phyloP scores from a whole-genome alignment of 1,140 invertebrate species.

The Danaus plexippus region DNA sequence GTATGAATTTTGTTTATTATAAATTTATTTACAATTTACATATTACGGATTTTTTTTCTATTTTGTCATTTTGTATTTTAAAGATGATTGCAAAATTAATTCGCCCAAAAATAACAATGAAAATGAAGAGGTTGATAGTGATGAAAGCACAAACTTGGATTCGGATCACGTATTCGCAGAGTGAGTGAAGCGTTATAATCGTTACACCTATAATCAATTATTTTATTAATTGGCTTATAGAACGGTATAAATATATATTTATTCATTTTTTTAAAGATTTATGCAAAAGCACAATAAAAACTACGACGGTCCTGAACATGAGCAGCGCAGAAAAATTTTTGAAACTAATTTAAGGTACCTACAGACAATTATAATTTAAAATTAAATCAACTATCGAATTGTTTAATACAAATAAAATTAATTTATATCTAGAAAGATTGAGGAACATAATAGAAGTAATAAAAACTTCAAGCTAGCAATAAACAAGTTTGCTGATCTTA shows the following conservation, averaged over 20 bases:
- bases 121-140: conserved; percentile 15
- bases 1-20: conserved; percentile 21
- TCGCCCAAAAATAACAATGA: conserved; percentile 31
- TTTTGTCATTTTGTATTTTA: conserved; percentile 18
- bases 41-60: conserved; percentile 24
- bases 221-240: too few relatives aligned
- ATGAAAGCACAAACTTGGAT: too few relatives aligned
- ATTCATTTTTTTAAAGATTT: too few relatives aligned
- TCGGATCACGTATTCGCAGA: too few relatives aligned
- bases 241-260: too few relatives aligned
- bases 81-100: conserved; percentile 23
- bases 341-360: conserved; percentile 32
- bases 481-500: conserved; percentile 49
- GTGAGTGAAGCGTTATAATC: too few relatives aligned
- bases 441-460: conserved; percentile 32
- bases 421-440: conserved; percentile 8
- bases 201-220: too few relatives aligned
- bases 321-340: conserved; percentile 29
- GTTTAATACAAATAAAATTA: background rate
- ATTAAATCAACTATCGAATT: background rate
- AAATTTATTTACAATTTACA: conserved; percentile 17
- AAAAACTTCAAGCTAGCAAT: conserved; percentile 39
- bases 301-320: too few relatives aligned
- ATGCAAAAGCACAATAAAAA: too few relatives aligned
- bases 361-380: conserved; percentile 1